Conservation (phyloP, 1,140 invertebrate genomes). For the Arctopsyche grandis region DNA sequence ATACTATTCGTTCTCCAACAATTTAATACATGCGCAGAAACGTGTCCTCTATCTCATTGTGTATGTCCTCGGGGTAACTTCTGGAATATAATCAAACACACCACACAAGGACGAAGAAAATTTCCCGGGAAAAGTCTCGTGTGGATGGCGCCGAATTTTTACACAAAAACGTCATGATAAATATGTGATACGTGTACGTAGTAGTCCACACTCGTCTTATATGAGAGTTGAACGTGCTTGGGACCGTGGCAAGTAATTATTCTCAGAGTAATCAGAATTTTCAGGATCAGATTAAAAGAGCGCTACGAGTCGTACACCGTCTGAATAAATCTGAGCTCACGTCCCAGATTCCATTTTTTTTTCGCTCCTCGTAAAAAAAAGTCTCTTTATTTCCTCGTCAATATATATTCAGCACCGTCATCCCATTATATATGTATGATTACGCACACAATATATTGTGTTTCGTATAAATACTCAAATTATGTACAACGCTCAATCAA, state of each 20-base stretch:
- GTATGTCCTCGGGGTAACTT: too few species aligned
- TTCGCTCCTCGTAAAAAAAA: background rate
- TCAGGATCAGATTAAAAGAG: conserved; percentile 23
- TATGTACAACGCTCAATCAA: too few species aligned
- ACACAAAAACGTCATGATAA: conserved; percentile 20
- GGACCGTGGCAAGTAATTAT: conserved; percentile 20
- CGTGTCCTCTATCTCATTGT: too few species aligned
- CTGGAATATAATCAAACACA: too few species aligned
- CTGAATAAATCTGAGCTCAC: conserved; percentile 14
- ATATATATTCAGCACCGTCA: background rate
- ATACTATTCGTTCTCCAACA: too few species aligned
- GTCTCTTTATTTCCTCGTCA: background rate
- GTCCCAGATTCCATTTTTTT: conserved; percentile 11
- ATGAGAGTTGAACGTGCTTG: conserved; percentile 11
- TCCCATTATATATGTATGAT: too few species aligned
- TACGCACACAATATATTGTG: background rate
- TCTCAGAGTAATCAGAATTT: conserved; percentile 29
- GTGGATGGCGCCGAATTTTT: too few species aligned
- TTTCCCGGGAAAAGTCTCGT: too few species aligned
- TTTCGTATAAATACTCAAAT: too few species aligned
- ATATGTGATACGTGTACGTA: too few species aligned
- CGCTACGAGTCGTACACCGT: conserved; percentile 13
- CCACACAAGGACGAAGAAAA: too few species aligned
- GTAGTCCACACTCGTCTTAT: conserved; percentile 20
- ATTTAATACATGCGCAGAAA: too few species aligned